Conservation (phyloP, 2,888 invertebrate species). For the Serrognathus titanus region DNA sequence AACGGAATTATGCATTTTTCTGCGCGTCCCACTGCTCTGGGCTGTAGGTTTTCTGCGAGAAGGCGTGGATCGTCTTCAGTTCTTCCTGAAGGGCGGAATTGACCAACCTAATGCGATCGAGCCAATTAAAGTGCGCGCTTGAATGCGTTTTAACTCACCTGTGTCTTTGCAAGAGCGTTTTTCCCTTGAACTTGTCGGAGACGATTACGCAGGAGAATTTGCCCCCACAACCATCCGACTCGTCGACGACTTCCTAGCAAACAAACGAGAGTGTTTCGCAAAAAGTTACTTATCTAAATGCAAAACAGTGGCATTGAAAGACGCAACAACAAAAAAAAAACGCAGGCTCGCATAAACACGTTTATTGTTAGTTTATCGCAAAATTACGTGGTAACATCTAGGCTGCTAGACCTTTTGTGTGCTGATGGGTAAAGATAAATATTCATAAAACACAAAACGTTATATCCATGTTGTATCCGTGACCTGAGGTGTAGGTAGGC, state of each 20-base stretch:
- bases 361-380: no score
- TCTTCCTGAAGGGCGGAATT: conserved; percentile 67
- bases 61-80: conserved; percentile 85
- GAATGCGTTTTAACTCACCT: conserved; percentile 53
- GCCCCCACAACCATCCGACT: conserved; percentile 89
- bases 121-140: not conserved
- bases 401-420: no score
- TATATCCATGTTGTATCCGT: no score
- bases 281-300: not conserved
- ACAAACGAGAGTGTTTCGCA: not conserved
- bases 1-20: conserved; percentile 10
- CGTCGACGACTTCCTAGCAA: conserved; percentile 72
- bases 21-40: conserved; percentile 78
- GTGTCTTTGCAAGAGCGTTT: conserved; percentile 78
- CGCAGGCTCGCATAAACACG: not conserved
- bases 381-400: no score
- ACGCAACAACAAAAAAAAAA: not conserved
- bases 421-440: no score
- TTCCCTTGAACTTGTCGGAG: conserved; percentile 80
- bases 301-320: not conserved
- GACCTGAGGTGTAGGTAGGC: no score
- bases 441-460: no score
- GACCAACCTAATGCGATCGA: conserved; percentile 62
- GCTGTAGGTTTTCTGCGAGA: conserved; percentile 86
- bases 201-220: conserved; percentile 86